Conservation (phyloP, 1,140 invertebrate species). For the Sarcophaga bullata region DNA sequence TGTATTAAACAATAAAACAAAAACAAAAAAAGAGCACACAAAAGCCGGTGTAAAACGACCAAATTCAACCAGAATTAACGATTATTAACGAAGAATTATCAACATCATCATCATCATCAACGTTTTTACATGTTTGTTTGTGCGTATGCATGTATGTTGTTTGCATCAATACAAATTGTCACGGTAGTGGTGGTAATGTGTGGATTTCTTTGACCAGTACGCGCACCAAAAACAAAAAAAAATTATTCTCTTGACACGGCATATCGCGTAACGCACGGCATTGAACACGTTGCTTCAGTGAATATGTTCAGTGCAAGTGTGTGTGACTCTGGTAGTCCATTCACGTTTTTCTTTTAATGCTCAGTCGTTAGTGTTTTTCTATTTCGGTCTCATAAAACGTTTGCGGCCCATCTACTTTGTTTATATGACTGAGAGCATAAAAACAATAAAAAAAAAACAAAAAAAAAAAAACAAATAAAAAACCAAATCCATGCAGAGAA, state of each 20-base stretch:
- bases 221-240: not conserved
- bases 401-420: not conserved
- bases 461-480: too few relatives aligned
- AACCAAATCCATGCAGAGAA: too few relatives aligned
- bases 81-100: too few relatives aligned
- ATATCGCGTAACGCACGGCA: constrained; percentile 18
- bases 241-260: not conserved
- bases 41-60: too few relatives aligned
- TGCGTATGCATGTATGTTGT: not conserved
- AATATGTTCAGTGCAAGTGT: not conserved
- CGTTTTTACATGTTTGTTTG: not conserved
- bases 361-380: not conserved
- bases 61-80: too few relatives aligned
- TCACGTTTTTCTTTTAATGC: constrained; percentile 5
- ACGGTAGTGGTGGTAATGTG: not conserved
- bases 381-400: constrained; percentile 5
- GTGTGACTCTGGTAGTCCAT: constrained; percentile 11
- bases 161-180: too few relatives aligned
- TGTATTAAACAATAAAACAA: not conserved
- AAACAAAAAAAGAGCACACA: not conserved
- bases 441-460: not conserved
- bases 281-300: constrained; percentile 11
- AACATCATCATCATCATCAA: too few relatives aligned
- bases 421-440: not conserved
- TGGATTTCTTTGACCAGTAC: not conserved